phyloP scores from a whole-genome alignment of 2,797 vertebrate species.

The Siniperca obscura region DNA sequence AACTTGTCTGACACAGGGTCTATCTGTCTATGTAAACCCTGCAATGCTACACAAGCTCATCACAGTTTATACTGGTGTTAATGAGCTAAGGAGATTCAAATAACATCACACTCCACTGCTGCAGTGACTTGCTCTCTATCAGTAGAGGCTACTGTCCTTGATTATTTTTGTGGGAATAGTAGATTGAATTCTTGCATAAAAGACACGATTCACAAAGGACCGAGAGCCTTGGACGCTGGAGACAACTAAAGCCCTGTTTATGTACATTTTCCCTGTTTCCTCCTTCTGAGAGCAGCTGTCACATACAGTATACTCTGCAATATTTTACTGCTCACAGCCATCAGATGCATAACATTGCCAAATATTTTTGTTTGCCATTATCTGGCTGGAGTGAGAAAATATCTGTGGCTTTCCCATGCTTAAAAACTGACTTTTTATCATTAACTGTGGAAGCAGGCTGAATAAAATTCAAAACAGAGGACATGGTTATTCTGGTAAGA shows the following conservation, averaged over 20 bases:
- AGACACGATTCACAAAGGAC: slow-evolving; percentile 41
- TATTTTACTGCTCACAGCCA: slow-evolving; percentile 58
- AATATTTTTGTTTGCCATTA: slow-evolving; percentile 37
- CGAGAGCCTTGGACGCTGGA: slow-evolving; percentile 41
- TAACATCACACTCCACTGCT: slow-evolving; percentile 17
- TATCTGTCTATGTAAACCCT: slow-evolving; percentile 23
- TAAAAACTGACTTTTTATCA: slow-evolving; percentile 35
- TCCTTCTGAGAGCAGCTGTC: slow-evolving; percentile 67
- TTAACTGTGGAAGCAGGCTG: slow-evolving; percentile 43
- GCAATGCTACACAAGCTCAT: slow-evolving; percentile 17
- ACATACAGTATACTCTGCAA: slow-evolving; percentile 55
- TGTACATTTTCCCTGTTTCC: slow-evolving; percentile 44
- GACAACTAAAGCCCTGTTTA: slow-evolving; percentile 40
- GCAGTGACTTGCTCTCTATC: slow-evolving; percentile 26
- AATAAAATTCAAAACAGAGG: slow-evolving; percentile 50
- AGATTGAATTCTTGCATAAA: slow-evolving; percentile 51
- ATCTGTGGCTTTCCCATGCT: slow-evolving; percentile 27
- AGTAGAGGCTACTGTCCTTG: slow-evolving; percentile 37
- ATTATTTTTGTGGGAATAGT: slow-evolving; percentile 34
- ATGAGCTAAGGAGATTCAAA: slow-evolving; percentile 50
- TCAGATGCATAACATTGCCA: slow-evolving; percentile 46
- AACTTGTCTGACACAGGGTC: slow-evolving; percentile 9
- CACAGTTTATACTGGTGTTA: slow-evolving; percentile 49
- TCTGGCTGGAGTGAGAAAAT: slow-evolving; percentile 44
- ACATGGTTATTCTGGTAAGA: slow-evolving; percentile 59